Evolutionary conservation across 2,888 invertebrate species (phyloP), one percentile per base, ranked within the genome.

Genomic region (Polydrusus pterygomalis): DNA sequence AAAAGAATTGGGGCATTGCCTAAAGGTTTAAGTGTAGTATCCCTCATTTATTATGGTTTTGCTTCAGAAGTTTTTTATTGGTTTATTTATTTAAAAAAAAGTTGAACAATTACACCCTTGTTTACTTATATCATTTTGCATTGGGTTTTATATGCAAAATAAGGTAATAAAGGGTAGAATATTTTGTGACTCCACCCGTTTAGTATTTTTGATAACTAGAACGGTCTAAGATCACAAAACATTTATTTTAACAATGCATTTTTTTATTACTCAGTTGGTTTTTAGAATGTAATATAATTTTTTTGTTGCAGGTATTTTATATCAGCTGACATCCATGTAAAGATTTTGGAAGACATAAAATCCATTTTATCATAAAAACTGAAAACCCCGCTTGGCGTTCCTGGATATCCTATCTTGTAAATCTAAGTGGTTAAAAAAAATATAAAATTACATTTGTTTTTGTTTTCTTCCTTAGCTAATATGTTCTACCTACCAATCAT

Each of bases 191-290:
- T 78, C 82, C 80, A 80, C 82, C 82, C 80, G 79, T 70, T 38
- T 71, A 78, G 72, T 54, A 47, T 63, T 71, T 38, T 47, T 15
- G 18, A 75, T 82, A 71, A 51, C 73, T 70, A 67, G 17, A 68
- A 68, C 78, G 79, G 82, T 77, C 82, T 82, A 81, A 80, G 78
- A 77, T 64, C 78, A 68, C 80, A 81, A 76, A 70, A 82, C 82
- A 82, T 25, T 68, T 62, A n/a, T 45, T 63, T 1, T 40, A n/a
- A 1, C 2, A 10, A n/a, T 43, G 13, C 11, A 13, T 3, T 43
- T n/a, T 30, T 30, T 34, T 34, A 10, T 34, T 34, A 34, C 1
- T 34, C 2, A 34, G 10, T 34, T 1, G 8, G 1, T 34, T 34
- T 10, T 1, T 34, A 43, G 43, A 13, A 43, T n/a, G 11, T 43